Base-by-base conservation (phyloP, 2,888 invertebrate genomes). In the Sphaerophoria rueppellii region DNA sequence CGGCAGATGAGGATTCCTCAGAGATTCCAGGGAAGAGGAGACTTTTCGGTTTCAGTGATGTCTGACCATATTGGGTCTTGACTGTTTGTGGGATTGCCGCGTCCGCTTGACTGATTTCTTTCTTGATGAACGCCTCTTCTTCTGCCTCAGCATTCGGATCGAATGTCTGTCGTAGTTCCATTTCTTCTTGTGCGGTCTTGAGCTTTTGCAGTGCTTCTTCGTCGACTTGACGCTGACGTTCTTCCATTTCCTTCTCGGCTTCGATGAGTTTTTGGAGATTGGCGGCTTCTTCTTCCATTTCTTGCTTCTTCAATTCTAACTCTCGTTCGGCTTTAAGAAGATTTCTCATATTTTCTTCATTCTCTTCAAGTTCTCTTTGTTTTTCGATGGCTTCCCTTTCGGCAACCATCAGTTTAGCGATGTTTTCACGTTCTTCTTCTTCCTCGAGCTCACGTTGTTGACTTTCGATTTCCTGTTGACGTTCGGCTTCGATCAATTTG, bases 191-290 rank as follows among this genome's bases (percentile, higher is more conserved):
- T 32, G 90, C 90, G 61, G 82, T 87, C 6, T 87, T 88, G 0
- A 91, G 55, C 0, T 87, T 81, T 4, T 88, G 86, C 48, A 91
- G 77, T 0, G 90, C 91, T 63, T 90, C 89, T 2, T 87, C 88
- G 58, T 89, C 88, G 4, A 89, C 76, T 82, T 87, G 87, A 35
- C 88, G 88, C 9, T 89, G 89, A 14, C 90, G 52, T 65, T 89
- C 89, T 11, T 90, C 91, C 90, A 91, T 91, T 86, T 91, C 90
- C 75, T 89, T 89, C 73, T 91, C 91, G 16, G 91, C 91, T 77
- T 91, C 86, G 43, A 86, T 70, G 6, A 82, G 82, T 35, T 52
- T 16, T 9, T 73, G 77, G 16, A 86, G 70, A 46, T 71, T 86
- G 5, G 65, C 82, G 0, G 77, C 82, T 16, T 86, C 86, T 58